Conservation (phyloP, 2,888 invertebrate species). For the Dione juno region DNA sequence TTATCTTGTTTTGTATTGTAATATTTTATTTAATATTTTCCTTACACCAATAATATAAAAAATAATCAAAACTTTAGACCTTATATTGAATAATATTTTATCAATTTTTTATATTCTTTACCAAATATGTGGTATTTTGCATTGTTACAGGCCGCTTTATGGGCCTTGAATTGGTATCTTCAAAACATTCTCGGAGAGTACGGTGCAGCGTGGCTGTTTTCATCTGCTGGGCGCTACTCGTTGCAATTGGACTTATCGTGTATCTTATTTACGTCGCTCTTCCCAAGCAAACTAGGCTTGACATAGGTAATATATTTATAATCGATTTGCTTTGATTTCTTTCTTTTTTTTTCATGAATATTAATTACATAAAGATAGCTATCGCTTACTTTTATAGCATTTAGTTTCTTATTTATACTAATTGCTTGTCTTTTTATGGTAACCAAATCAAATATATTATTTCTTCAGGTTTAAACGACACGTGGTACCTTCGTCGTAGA, state of each 20-base stretch:
- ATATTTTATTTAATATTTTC: no score
- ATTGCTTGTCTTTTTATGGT: constrained; percentile 32
- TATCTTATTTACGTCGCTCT: constrained; percentile 61
- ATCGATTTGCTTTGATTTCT: not conserved
- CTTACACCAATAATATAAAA: no score
- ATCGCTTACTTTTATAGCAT: not conserved
- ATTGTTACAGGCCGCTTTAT: constrained; percentile 67
- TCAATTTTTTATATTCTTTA: constrained; percentile 28
- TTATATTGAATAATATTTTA: no score
- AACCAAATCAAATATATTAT: not conserved
- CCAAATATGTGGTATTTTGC: constrained; percentile 25
- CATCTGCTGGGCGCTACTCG: constrained; percentile 73
- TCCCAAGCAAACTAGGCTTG: constrained; percentile 56
- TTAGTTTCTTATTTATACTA: not conserved
- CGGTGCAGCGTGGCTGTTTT: constrained; percentile 76
- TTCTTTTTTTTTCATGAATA: not conserved
- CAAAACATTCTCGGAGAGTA: constrained; percentile 59
- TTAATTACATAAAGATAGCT: not conserved
- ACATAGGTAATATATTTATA: constrained; percentile 62
- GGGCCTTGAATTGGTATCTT: constrained; percentile 72
- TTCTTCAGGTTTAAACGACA: constrained; percentile 65
- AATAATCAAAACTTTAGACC: no score
- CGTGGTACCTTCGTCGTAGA: constrained; percentile 72
- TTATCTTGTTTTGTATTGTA: no score
- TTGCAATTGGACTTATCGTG: constrained; percentile 63